phyloP scores from a whole-genome alignment of 1,140 invertebrate species.

The Leptinotarsa texana region DNA sequence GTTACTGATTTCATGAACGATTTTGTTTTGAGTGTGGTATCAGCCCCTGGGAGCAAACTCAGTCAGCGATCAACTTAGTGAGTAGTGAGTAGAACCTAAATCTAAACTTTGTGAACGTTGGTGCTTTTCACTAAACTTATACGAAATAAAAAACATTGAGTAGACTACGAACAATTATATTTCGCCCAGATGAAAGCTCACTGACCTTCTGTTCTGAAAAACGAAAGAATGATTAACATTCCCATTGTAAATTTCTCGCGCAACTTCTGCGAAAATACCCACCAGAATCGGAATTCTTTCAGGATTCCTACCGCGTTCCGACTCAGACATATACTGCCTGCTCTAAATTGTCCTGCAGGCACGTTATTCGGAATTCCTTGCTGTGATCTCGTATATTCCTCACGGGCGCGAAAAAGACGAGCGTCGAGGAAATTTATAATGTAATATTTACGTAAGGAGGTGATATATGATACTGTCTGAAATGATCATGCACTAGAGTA shows the following conservation, averaged over 20 bases:
- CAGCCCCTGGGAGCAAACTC: too few species aligned
- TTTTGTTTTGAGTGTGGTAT: too few species aligned
- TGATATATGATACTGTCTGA: constrained; percentile 5
- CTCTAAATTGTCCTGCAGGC: constrained; percentile 38
- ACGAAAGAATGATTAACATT: neutral
- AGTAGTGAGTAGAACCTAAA: too few species aligned
- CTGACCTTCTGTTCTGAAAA: neutral
- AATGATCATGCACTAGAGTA: neutral
- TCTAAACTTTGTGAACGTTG: too few species aligned
- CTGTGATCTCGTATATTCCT: constrained; percentile 1
- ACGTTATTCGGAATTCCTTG: constrained; percentile 35
- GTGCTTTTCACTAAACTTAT: too few species aligned
- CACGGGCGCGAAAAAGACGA: neutral
- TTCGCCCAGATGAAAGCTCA: neutral
- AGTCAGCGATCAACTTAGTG: too few species aligned
- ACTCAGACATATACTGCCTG: constrained; percentile 33
- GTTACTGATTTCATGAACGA: too few species aligned
- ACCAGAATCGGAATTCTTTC: neutral
- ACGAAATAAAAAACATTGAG: too few species aligned
- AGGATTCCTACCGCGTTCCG: constrained; percentile 30
- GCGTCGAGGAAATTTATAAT: neutral
- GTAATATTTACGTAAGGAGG: constrained; percentile 4
- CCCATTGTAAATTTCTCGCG: neutral
- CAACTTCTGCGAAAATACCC: neutral
- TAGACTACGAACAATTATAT: too few species aligned